Evolutionary conservation across 2,113 vertebrate genomes (phyloP).

Genomic region (Malurus elegans): DNA sequence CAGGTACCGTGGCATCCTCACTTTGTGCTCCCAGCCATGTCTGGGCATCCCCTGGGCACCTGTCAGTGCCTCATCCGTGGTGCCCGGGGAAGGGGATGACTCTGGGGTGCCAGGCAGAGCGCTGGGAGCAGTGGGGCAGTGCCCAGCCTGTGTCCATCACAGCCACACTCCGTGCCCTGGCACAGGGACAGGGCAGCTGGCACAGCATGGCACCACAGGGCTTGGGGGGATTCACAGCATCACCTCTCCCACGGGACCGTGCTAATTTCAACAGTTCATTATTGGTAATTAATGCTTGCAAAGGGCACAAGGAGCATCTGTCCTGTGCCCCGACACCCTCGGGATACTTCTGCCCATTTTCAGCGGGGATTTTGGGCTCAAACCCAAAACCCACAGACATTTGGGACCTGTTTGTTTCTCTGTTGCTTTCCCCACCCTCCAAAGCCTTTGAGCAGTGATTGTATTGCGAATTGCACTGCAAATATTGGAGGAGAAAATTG

Average conservation of each 20-base stretch:
- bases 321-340: background rate
- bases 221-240: background rate
- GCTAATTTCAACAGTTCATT: background rate
- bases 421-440: background rate
- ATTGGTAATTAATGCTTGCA: conserved; percentile 50
- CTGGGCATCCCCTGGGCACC: background rate
- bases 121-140: background rate
- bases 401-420: background rate
- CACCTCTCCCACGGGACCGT: background rate
- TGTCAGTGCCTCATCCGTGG: fast-evolving
- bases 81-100: fast-evolving
- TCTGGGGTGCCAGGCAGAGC: fast-evolving
- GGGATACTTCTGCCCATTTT: background rate
- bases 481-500: background rate
- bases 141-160: background rate
- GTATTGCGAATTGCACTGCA: background rate
- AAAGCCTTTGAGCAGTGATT: background rate
- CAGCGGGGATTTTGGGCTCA: background rate
- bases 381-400: background rate
- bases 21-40: fast-evolving
- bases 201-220: background rate
- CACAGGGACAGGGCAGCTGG: background rate
- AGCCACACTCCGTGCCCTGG: fast-evolving
- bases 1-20: background rate
- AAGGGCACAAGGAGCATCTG: background rate